Base-by-base conservation (phyloP, 2,888 invertebrate species). In the Apodemia duryi region DNA sequence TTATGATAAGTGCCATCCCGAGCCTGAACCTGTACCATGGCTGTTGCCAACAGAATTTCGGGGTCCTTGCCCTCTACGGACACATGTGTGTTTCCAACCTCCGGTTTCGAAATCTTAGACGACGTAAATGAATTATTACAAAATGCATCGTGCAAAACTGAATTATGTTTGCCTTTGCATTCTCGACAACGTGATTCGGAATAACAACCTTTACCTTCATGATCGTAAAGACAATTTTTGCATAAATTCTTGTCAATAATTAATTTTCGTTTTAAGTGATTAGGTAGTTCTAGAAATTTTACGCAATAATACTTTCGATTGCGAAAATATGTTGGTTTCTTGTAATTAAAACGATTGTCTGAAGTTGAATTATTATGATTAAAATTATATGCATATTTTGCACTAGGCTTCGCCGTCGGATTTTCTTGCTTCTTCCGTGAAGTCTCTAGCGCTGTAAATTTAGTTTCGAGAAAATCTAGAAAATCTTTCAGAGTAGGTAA, bases 201-300 rank as follows among this genome's bases (percentile, higher is more conserved):
- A 29, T 13, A 41, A 62, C 73, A 73, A 38, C 41, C 57, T 29
- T 69, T 67, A 11, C 70, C 71, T 6, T 69, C 29, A 54, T 74
- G 70, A 32, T 63, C 38, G 32, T 49, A 67, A 10, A 74, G 43
- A 54, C 72, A 74, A 65, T 72, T 71, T 7, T n/a, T 29, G n/a
- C 73, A 73, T 13, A 69, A 13, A 21, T 68, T 65, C 29, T 63
- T 38, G 62, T 49, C 62, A 62, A 49, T 46, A 62, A 62, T 43
- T 62, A 62, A 43, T 62, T 62, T 62, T 62, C 43, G 62, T 6
- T 62, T 62, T 11, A 62, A 62, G 41, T 62, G 62, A 62, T 21
- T 62, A 29, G 61, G 49, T 57, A 67, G 64, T 28, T 38, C 38
- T 38, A 38, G 38, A 38, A 38, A 38, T 38, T 38, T 38, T 38